Evolutionary conservation across 2,888 invertebrate species (phyloP), one percentile per base, ranked within the genome.

Genomic region (Oasisia sp.): DNA sequence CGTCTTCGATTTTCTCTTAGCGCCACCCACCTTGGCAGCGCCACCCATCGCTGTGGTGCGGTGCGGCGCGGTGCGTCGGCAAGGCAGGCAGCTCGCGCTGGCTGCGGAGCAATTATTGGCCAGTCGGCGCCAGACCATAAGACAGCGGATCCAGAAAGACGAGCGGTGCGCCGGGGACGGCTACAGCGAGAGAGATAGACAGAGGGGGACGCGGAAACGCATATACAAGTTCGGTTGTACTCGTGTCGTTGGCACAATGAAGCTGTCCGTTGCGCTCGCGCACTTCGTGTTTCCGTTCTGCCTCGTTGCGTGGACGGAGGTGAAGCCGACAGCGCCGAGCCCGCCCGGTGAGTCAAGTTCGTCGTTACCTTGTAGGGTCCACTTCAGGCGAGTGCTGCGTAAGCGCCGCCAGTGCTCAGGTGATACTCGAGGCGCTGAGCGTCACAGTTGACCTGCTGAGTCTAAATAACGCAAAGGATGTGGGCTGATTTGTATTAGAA

Each of bases 1-100:
- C 27, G 74, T 74, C 74, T 74, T 74, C 74, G 74, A 74, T 74
- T 74, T 74, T 74, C 74, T 74, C 74, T 74, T 74, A 74, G 74
- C 27, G 74, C 74, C 74, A 74, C 74, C 74, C 74, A 27, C 74
- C 74, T 74, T 74, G n/a, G 74, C 74, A 74, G 74, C 74, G 27
- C 74, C 74, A 74, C 74, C 74, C 74, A 74, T 27, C n/a, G 74
- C 74, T 27, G 74, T 74, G 7, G 74, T 7, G 74, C 74, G 7
- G 7, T 7, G 74, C 38, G 38, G 38, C 38, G 38, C 38, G 38
- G 38, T 4, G 38, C 38, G 38, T 38, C 38, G 38, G 38, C 38
- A 38, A 38, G 38, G 27, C 74, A 19, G 27, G n/a, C 74, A 74
- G 74, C 74, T 27, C n/a, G n/a, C 74, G 27, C n/a, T 74, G 74